These are phyloP conservation scores for Lottia scabra DNA, from an alignment of 2,888 invertebrate genomes.

Conservation along the genomic window DNA sequence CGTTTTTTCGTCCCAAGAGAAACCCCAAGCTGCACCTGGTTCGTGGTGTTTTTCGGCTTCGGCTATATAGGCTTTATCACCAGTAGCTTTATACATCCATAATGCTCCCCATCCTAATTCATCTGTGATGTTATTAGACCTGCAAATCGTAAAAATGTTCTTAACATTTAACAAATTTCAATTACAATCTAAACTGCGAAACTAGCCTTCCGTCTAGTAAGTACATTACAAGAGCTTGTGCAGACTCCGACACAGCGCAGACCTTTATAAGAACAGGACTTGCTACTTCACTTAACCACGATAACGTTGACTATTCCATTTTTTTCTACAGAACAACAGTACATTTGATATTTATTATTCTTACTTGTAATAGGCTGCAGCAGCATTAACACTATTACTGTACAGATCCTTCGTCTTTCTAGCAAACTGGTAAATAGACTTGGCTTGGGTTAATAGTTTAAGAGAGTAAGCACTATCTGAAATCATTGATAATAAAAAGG, in stretches of 20 bases:
- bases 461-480: constrained; percentile 42
- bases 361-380: constrained; percentile 49
- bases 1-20: constrained; percentile 59
- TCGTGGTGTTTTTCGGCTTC: constrained; percentile 43
- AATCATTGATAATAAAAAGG: neutral
- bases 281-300: too few species aligned
- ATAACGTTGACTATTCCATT: too few species aligned
- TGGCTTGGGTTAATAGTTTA: constrained; percentile 43
- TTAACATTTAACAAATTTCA: too few species aligned
- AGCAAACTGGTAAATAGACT: constrained; percentile 48
- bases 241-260: too few species aligned
- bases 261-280: too few species aligned
- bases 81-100: constrained; percentile 59
- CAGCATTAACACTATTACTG: constrained; percentile 43
- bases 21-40: constrained; percentile 46
- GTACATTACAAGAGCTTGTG: too few species aligned
- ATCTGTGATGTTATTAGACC: constrained; percentile 34
- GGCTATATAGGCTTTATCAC: constrained; percentile 44
- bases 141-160: neutral
- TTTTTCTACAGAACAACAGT: too few species aligned
- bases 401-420: constrained; percentile 42
- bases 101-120: constrained; percentile 57
- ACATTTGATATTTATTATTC: neutral
- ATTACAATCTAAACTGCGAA: too few species aligned
- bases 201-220: too few species aligned